Evolutionary conservation across 2,888 invertebrate species (phyloP), one percentile per base, ranked within the genome.

Genomic region (Nomada ferruginata): DNA sequence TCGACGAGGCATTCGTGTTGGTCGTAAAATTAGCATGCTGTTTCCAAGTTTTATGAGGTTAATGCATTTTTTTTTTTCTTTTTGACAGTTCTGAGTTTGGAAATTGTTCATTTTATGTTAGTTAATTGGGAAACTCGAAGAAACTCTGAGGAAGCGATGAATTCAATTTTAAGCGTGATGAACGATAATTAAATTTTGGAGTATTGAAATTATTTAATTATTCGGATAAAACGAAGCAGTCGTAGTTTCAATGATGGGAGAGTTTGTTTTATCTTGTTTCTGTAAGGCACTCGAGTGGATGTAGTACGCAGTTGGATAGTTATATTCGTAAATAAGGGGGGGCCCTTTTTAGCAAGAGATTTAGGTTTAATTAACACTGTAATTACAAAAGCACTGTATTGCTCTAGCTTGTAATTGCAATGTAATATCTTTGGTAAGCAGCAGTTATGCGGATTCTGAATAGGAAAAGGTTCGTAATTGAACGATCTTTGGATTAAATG

Each of bases 1-100:
- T 26, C 36, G 53, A 29, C 55, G 42, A 44, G 23, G 55, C 42
- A 55, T 68, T 68, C 53, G 66, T 3, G 53, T 23, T 5, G 66
- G 23, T 55, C 42, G 66, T 68, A 68, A 68, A 55, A 68, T 68
- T 68, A 55, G 55, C 66, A 23, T 55, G 55, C 23, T 42, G 66
- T 11, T 55, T 23, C 53, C 2, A 13, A 42, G 15, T 23, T 15
- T 15, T 20, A 63, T 61, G 20, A n/a, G 15, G 18, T 10, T 29
- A 29, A 18, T 15, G 29, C 7, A 29, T 7, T 36, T 7, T 36
- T 7, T 36, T 36, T 36, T 36, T 36, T 29, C 7, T 36, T 36
- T 7, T 36, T 36, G 36, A 5, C 36, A 7, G 36, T 36, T 7
- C 36, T 36, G 7, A 7, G 36, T 50, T 15, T 15, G 50, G 13